Base-by-base conservation (phyloP, 1,140 invertebrate genomes). In the Oscheius sp. region DNA sequence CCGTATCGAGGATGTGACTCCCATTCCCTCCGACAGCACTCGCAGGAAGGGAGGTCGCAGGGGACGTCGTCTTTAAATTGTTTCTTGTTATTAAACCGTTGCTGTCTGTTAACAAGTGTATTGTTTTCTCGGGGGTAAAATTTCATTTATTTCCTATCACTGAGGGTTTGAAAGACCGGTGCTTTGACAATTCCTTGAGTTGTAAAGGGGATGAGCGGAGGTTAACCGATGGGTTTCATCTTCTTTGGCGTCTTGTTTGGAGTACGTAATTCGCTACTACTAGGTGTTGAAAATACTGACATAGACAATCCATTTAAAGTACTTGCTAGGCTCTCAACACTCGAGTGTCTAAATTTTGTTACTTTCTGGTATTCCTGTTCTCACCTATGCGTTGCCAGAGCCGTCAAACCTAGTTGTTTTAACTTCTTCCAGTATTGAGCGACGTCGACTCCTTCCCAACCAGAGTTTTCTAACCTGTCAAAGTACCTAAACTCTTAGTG, bases 11-110 rank as follows among this genome's bases (percentile, higher is more conserved):
- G 97, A 99, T 89, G 97, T 99, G 0, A 99, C 96, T 7, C 97
- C 97, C 15, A 97, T 99, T 87, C 97, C 97, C 84, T 96, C 95
- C 72, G 97, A 99, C 87, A 93, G 93, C 35, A 99, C 95, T 23
- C 91, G 96, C 84, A 94, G 95, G 89, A 99, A 99, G 91, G 97
- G 97, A 85, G 97, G 96, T 89, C 90, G 96, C 84, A 91, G 97
- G 88, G 97, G 97, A 89, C 91, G 97, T 87, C 90, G 97, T 88
- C 89, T 99, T 89, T 99, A 97, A 91, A 23, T 66, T 67, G 45
- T 46, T 65, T 35, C 26, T 62, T 64, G 32, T 68, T 68, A 68
- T 68, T 20, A 55, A 55, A 55, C 23, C 49, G 49, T 55, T n/a
- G n/a, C n/a, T n/a, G n/a, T n/a, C n/a, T n/a, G n/a, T n/a, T 55